Evolutionary conservation across 2,113 vertebrate species (phyloP).

Genomic region (Aspidoscelis tigris): DNA sequence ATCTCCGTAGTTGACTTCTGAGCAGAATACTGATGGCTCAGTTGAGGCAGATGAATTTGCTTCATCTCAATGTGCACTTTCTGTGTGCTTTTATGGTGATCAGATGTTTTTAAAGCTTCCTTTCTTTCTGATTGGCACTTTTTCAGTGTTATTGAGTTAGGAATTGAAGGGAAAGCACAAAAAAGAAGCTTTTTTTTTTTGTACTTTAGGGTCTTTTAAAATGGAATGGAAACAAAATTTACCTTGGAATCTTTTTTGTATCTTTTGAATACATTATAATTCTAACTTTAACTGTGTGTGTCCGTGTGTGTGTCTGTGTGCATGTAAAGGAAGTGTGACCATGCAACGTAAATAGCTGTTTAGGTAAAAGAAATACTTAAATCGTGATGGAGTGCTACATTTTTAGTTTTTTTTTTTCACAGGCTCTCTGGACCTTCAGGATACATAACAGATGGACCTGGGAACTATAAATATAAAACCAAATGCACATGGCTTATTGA

Average conservation of each 20-base stretch:
- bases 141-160: neutral
- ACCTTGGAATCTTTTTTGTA: neutral
- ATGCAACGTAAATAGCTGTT: neutral
- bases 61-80: no score
- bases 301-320: no score
- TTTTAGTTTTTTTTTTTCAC: slow-evolving; percentile 53
- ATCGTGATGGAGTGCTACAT: neutral
- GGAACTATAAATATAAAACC: slow-evolving; percentile 98
- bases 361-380: neutral
- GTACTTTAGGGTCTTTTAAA: neutral
- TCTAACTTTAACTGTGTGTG: neutral
- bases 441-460: slow-evolving; percentile 92
- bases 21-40: neutral
- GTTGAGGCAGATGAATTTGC: neutral
- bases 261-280: neutral
- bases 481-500: slow-evolving; percentile 99
- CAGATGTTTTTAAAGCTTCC: no score
- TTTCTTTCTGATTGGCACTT: no score
- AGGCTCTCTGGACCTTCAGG: slow-evolving; percentile 92
- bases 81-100: no score
- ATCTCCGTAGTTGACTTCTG: neutral
- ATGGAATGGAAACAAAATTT: neutral
- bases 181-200: neutral
- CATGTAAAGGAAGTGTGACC: no score
- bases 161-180: neutral